Percentiles rank a stretch among this genome's conserved stretches.
Evolutionary conservation across 53 echinoderm and acorn worm genomes (phyloP).

Genomic region (Temnopleurus reevesii): DNA sequence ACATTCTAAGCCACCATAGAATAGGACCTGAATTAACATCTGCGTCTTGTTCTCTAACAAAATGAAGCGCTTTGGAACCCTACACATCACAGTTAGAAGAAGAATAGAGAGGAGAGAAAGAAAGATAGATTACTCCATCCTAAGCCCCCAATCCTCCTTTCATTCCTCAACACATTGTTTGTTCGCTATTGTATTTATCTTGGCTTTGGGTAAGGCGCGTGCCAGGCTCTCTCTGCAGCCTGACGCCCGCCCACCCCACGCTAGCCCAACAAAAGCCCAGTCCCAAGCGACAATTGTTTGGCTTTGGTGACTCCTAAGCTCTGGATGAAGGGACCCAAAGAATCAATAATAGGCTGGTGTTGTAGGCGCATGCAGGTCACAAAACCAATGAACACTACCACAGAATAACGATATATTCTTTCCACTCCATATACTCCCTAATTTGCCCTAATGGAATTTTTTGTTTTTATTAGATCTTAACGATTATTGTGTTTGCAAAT

Average conservation of each 20-base stretch:
- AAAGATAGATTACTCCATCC: not conserved
- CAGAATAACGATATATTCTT: not conserved
- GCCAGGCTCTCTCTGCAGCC: constrained; percentile 22
- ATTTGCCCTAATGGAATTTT: constrained; percentile 37
- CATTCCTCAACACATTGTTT: constrained; percentile 30
- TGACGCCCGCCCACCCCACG: constrained; percentile 23
- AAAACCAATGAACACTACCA: not conserved
- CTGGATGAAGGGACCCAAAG: constrained; percentile 18
- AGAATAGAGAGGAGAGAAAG: constrained; percentile 3
- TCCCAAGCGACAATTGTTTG: constrained; percentile 42
- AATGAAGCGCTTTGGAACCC: not conserved
- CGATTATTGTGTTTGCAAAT: not conserved
- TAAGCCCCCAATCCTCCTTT: not conserved
- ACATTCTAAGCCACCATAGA: not conserved
- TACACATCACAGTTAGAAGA: constrained; percentile 19
- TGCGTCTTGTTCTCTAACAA: not conserved
- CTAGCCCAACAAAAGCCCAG: constrained; percentile 12
- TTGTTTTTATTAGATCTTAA: constrained; percentile 34
- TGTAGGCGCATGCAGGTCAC: constrained; percentile 16
- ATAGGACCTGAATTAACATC: constrained; percentile 29
- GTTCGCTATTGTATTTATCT: constrained; percentile 37
- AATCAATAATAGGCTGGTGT: constrained; percentile 48
- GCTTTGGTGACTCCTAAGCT: constrained; percentile 54
- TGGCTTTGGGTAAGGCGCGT: constrained; percentile 50
- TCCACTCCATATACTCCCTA: not conserved